Percentiles rank a stretch among this genome's conserved stretches.
Evolutionary conservation across 2,888 invertebrate genomes (phyloP).

Genomic region (Andrena dorsata): DNA sequence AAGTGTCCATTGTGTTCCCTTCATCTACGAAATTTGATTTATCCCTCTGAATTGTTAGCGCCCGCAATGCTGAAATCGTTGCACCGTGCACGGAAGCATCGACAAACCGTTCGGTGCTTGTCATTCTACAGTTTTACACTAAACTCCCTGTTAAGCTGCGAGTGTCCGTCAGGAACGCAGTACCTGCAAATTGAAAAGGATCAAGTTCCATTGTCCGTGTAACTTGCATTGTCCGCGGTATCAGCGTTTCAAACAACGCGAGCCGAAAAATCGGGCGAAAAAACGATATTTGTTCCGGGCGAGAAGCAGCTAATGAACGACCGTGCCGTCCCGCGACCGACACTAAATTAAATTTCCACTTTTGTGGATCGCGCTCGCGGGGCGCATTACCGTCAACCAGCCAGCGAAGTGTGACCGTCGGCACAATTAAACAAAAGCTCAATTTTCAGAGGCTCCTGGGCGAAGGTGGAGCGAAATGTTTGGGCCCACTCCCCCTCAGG

Average conservation of each 20-base stretch:
- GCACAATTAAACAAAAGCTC: constrained; percentile 73
- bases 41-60: too few relatives aligned
- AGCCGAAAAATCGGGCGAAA: neutral
- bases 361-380: constrained; percentile 29
- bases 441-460: constrained; percentile 57
- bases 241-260: neutral
- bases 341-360: constrained; percentile 57
- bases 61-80: neutral
- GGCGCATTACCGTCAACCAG: constrained; percentile 51
- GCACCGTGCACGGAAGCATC: neutral
- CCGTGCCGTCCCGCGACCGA: constrained; percentile 24
- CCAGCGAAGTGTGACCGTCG: constrained; percentile 56
- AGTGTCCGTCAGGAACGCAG: neutral
- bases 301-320: constrained; percentile 16
- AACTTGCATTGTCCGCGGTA: neutral
- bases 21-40: neutral
- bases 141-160: neutral
- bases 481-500: constrained; percentile 40
- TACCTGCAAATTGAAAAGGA: constrained; percentile 1
- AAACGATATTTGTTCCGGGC: constrained; percentile 7
- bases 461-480: constrained; percentile 58
- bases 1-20: neutral
- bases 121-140: neutral
- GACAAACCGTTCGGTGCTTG: neutral
- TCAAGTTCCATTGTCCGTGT: neutral